Conservation (phyloP, 2,113 vertebrate genomes). For the Todiramphus saurophagus region DNA sequence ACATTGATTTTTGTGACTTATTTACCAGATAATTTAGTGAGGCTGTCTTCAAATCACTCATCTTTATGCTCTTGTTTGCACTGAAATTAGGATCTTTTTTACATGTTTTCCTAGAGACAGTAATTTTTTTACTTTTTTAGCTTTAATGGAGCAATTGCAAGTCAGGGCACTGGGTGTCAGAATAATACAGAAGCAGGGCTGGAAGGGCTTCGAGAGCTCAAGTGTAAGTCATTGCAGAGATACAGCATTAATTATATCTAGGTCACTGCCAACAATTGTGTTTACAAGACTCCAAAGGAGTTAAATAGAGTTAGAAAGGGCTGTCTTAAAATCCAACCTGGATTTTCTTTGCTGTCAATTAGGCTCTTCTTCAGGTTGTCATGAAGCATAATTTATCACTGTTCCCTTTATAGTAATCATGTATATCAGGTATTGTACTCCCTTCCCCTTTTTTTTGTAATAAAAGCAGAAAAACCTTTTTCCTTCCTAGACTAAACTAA, state of each 20-base stretch:
- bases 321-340: not conserved
- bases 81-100: not conserved
- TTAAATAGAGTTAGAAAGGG: not conserved
- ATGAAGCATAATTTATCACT: not conserved
- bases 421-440: not conserved
- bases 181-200: not conserved
- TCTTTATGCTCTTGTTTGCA: not conserved
- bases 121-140: not conserved
- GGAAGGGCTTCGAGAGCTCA: not conserved
- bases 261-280: not conserved
- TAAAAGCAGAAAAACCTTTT: not conserved
- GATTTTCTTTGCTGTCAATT: not conserved
- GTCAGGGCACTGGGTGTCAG: not conserved
- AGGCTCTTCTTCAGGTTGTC: not conserved
- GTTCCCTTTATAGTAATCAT: not conserved
- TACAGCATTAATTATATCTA: not conserved
- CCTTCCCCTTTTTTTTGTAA: accelerated
- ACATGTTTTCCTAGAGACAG: not conserved
- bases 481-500: not conserved
- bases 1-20: not conserved
- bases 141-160: not conserved
- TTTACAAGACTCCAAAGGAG: not conserved
- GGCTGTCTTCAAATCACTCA: not conserved
- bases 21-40: not conserved
- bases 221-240: not conserved